Percentiles rank a stretch among this genome's conserved stretches.
Evolutionary conservation across 2,888 invertebrate genomes (phyloP).

Genomic region (Drosophila parthenogenetica): DNA sequence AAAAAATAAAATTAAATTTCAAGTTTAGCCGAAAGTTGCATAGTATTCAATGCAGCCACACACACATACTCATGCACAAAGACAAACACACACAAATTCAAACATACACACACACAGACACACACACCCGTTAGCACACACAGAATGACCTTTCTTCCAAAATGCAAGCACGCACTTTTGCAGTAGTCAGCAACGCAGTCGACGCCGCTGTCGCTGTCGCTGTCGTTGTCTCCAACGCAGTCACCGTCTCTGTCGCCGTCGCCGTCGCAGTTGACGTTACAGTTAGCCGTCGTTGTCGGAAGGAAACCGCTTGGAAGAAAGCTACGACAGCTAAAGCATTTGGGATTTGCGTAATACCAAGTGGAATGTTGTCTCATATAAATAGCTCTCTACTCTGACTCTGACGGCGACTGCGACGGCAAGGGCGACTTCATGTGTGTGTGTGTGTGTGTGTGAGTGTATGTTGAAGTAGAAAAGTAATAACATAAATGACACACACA

Average conservation of each 20-base stretch:
- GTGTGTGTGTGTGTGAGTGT: conserved; percentile 25
- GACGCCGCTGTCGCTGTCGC: conserved; percentile 13
- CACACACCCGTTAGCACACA: conserved; percentile 22
- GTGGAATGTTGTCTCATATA: conserved; percentile 81
- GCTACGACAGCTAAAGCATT: conserved; percentile 80
- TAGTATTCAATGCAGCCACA: conserved; percentile 18
- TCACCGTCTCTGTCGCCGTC: conserved; percentile 7
- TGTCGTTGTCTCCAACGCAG: conserved; percentile 4
- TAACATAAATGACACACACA: conserved; percentile 66
- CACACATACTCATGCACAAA: conserved; percentile 28
- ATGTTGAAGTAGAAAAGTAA: conserved; percentile 61
- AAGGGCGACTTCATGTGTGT: conserved; percentile 10
- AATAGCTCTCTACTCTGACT: conserved; percentile 62
- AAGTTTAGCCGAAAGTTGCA: conserved; percentile 42
- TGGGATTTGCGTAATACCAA: conserved; percentile 80
- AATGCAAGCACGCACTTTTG: conserved; percentile 78
- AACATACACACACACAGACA: conserved; percentile 23
- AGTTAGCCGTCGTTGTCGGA: conserved; percentile 60
- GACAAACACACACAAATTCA: conserved; percentile 19
- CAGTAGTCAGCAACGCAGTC: conserved; percentile 53
- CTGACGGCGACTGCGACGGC: conserved; percentile 34
- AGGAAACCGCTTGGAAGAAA: conserved; percentile 79
- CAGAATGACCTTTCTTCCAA: conserved; percentile 59
- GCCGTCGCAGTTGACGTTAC: conserved; percentile 18
- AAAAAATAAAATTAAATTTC: conserved; percentile 20